phyloP scores from a whole-genome alignment of 1,140 invertebrate genomes.

The Asobara japonica region DNA sequence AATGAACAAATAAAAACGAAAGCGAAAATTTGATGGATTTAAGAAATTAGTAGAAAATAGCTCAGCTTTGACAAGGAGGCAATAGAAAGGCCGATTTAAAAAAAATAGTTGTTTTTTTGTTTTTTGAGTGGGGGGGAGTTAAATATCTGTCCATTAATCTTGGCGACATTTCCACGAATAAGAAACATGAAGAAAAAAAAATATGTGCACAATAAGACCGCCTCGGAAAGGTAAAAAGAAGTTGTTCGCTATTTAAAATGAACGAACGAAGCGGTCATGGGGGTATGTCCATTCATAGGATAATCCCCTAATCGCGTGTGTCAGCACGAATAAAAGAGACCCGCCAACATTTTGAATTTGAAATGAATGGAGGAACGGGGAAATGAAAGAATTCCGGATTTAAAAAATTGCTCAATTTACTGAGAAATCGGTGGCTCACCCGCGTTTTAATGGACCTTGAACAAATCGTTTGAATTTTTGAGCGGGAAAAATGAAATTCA shows the following conservation, averaged over 20 bases:
- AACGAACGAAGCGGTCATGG: not conserved
- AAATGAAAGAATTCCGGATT: not conserved
- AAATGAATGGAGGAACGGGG: not conserved
- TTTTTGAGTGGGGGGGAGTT: not conserved
- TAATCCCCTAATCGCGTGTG: conserved; percentile 40
- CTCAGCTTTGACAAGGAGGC: too few species aligned
- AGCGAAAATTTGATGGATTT: too few species aligned
- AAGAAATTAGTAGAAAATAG: too few species aligned
- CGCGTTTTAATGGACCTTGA: not conserved
- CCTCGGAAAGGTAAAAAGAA: not conserved
- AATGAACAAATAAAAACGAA: too few species aligned
- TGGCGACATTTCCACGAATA: conserved; percentile 6
- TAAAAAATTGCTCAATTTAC: not conserved
- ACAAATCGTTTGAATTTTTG: too few species aligned
- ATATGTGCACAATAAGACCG: not conserved
- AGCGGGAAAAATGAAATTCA: too few species aligned
- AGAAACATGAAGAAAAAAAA: not conserved
- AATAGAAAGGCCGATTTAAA: too few species aligned
- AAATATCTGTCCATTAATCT: conserved; percentile 8
- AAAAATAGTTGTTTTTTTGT: too few species aligned
- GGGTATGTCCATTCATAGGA: conserved; percentile 15
- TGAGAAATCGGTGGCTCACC: not conserved
- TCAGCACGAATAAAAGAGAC: conserved; percentile 29
- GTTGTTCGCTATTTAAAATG: conserved; percentile 8
- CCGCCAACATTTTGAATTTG: not conserved